Evolutionary conservation across 35 echinoderm and acorn worm species (phyloP).

Genomic region (Amphiura filiformis): DNA sequence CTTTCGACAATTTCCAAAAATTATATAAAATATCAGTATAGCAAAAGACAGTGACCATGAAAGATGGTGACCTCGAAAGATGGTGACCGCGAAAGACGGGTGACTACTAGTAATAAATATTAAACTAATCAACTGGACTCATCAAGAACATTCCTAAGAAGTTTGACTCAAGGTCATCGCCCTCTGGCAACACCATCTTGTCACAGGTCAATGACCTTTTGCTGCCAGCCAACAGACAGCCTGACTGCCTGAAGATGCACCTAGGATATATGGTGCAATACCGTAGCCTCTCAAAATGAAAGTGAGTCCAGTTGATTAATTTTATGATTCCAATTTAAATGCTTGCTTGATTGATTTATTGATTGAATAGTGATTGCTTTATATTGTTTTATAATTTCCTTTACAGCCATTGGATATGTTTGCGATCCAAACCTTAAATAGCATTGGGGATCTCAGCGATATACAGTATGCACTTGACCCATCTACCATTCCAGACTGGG

Average conservation of each 20-base stretch:
- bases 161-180: too few species aligned
- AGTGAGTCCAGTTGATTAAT: too few species aligned
- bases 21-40: background rate
- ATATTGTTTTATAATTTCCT: background rate
- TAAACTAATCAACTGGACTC: background rate
- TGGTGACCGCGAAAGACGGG: too few species aligned
- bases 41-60: background rate
- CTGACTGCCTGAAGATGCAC: background rate
- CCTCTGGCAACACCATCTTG: too few species aligned
- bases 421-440: slow-evolving; percentile 73
- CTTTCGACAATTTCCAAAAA: background rate
- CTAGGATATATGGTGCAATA: background rate
- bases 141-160: too few species aligned
- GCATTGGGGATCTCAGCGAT: slow-evolving; percentile 73
- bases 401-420: slow-evolving; percentile 44
- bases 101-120: background rate
- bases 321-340: too few species aligned
- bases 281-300: too few species aligned
- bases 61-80: too few species aligned
- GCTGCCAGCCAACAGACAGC: background rate
- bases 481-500: slow-evolving; percentile 54
- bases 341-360: too few species aligned
- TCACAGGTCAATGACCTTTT: too few species aligned
- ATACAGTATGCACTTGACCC: slow-evolving; percentile 60
- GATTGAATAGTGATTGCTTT: background rate